Evolutionary conservation across 2,888 invertebrate genomes (phyloP).

Genomic region (Hoplodrina blanda): DNA sequence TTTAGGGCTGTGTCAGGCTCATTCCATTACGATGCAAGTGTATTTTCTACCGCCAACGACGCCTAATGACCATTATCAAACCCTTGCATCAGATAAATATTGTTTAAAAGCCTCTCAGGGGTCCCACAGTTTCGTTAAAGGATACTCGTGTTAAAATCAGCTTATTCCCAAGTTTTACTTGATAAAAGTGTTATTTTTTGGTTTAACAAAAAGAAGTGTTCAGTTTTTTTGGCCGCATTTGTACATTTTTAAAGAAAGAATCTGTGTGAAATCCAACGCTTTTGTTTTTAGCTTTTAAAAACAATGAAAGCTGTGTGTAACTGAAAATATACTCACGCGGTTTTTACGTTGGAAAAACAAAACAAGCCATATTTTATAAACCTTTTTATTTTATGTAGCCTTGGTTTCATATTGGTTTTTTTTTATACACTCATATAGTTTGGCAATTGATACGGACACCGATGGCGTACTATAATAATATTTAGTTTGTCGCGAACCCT

Average conservation of each 20-base stretch:
- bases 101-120: constrained; percentile 57
- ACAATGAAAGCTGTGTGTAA: neutral
- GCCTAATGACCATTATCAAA: constrained; percentile 63
- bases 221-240: constrained; percentile 13
- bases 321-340: neutral
- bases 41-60: constrained; percentile 53
- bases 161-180: constrained; percentile 39
- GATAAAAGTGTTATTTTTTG: constrained; percentile 19
- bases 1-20: constrained; percentile 49
- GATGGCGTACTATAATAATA: constrained; percentile 33
- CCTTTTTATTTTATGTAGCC: constrained; percentile 6
- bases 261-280: neutral
- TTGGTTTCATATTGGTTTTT: neutral
- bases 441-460: constrained; percentile 17
- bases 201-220: constrained; percentile 8
- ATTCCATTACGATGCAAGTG: constrained; percentile 60
- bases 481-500: constrained; percentile 34
- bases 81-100: constrained; percentile 64
- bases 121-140: constrained; percentile 26
- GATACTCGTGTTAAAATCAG: constrained; percentile 46
- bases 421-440: neutral
- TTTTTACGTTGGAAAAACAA: neutral
- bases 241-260: constrained; percentile 8
- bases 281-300: neutral
- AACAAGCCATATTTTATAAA: neutral